A percentile compares a stretch with the other conserved stretches of the same genome.
phyloP scores from a whole-genome alignment of 2,113 vertebrate species.

The Pseudopipra pipra region DNA sequence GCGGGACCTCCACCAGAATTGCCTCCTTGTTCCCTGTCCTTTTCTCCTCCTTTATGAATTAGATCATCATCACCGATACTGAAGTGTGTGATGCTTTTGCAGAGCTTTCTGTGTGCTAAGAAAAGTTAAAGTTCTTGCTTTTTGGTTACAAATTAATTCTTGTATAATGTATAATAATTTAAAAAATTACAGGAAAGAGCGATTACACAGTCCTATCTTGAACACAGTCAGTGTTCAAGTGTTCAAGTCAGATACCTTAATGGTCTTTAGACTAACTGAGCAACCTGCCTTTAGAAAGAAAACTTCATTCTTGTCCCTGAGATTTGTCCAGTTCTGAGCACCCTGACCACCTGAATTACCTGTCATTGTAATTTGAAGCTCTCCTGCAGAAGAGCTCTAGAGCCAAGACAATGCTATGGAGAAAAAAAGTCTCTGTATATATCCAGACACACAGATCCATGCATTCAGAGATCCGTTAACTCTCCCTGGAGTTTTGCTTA shows the following conservation, averaged over 20 bases:
- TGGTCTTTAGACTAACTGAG: background rate
- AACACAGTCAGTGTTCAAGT: background rate
- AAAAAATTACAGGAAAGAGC: background rate
- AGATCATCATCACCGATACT: background rate
- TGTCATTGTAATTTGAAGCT: background rate
- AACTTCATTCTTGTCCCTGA: background rate
- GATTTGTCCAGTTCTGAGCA: background rate
- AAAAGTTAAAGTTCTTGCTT: background rate
- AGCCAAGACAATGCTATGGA: background rate
- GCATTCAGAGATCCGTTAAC: background rate
- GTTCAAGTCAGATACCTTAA: background rate
- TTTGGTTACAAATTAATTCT: background rate
- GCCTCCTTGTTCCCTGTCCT: background rate
- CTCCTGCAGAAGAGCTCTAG: background rate
- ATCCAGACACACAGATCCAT: background rate
- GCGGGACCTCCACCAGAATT: too few species aligned
- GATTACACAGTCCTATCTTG: background rate
- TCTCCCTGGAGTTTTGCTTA: background rate
- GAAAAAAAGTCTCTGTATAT: background rate
- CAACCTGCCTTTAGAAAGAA: background rate
- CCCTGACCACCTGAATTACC: background rate
- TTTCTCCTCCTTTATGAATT: background rate
- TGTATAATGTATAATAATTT: background rate
- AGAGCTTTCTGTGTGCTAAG: background rate
- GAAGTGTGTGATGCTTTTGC: background rate